Percentiles rank a stretch among this genome's conserved stretches.
phyloP scores from a whole-genome alignment of 1,140 invertebrate species.

The Saccostrea glomerata region DNA sequence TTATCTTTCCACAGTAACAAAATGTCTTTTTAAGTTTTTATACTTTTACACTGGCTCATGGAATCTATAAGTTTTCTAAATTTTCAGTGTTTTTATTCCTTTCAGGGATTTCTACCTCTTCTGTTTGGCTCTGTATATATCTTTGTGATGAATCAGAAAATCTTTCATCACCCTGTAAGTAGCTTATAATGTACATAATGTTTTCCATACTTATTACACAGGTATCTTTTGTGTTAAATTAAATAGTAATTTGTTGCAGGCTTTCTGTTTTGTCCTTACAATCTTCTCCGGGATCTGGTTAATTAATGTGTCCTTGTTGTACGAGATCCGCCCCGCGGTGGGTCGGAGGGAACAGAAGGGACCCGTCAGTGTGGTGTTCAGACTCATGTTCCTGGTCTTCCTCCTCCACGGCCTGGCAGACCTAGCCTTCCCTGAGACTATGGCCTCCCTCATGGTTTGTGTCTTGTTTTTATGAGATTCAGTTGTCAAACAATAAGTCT shows the following conservation, averaged over 20 bases:
- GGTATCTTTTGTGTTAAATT: no score
- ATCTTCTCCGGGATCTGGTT: slow-evolving; percentile 30
- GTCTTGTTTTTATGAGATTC: background rate
- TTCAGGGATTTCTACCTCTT: slow-evolving; percentile 3
- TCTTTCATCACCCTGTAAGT: background rate
- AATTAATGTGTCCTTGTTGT: slow-evolving; percentile 41
- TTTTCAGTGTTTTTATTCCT: background rate
- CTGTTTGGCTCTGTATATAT: background rate
- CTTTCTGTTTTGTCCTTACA: slow-evolving; percentile 46
- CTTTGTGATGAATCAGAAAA: background rate
- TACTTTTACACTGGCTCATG: background rate
- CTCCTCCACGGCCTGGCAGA: slow-evolving; percentile 36
- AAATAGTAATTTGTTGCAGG: slow-evolving; percentile 39
- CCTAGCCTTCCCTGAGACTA: slow-evolving; percentile 49
- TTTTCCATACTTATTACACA: no score
- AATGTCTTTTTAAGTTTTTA: no score
- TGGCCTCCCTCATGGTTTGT: background rate
- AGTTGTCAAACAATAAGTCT: background rate
- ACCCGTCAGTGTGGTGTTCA: slow-evolving; percentile 42
- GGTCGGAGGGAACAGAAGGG: slow-evolving; percentile 56
- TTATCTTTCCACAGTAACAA: no score
- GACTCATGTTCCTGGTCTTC: slow-evolving; percentile 47
- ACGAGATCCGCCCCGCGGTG: slow-evolving; percentile 28
- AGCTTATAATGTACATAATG: background rate
- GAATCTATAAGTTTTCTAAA: background rate